Evolutionary conservation across 2,888 invertebrate species (phyloP).

Genomic region (Dasysyrphus albostriatus): DNA sequence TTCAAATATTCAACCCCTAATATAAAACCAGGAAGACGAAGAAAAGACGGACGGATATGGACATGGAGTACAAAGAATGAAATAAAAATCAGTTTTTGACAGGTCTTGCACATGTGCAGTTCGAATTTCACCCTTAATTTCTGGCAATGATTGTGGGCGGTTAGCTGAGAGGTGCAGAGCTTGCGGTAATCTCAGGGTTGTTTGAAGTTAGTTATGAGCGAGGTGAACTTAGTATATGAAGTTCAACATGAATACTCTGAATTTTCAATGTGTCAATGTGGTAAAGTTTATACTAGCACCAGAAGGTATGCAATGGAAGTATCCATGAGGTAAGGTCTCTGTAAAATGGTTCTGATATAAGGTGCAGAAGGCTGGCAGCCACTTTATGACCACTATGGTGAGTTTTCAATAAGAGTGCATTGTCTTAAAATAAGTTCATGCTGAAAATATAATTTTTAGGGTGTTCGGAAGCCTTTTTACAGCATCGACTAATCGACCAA

Average conservation of each 20-base stretch:
- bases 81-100: constrained; percentile 69
- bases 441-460: neutral
- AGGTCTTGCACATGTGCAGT: constrained; percentile 75
- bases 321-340: neutral
- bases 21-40: constrained; percentile 68
- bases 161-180: neutral
- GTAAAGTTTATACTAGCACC: neutral
- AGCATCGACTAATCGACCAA: too few relatives aligned
- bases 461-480: too few relatives aligned
- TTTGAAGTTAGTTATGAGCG: constrained; percentile 8
- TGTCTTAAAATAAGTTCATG: neutral
- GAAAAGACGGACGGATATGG: constrained; percentile 48
- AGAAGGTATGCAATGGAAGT: constrained; percentile 2
- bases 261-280: neutral
- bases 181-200: constrained; percentile 29
- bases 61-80: constrained; percentile 40
- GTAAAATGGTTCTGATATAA: neutral
- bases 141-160: constrained; percentile 20
- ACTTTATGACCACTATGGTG: neutral
- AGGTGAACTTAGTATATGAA: constrained; percentile 4
- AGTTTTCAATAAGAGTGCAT: neutral
- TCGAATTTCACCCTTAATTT: constrained; percentile 60
- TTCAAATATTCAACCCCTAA: constrained; percentile 69
- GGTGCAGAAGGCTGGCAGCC: neutral
- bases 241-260: neutral